These are phyloP conservation scores for Salvelinus alpinus DNA, from an alignment of 2,113 vertebrate species.

Conservation along the genomic window DNA sequence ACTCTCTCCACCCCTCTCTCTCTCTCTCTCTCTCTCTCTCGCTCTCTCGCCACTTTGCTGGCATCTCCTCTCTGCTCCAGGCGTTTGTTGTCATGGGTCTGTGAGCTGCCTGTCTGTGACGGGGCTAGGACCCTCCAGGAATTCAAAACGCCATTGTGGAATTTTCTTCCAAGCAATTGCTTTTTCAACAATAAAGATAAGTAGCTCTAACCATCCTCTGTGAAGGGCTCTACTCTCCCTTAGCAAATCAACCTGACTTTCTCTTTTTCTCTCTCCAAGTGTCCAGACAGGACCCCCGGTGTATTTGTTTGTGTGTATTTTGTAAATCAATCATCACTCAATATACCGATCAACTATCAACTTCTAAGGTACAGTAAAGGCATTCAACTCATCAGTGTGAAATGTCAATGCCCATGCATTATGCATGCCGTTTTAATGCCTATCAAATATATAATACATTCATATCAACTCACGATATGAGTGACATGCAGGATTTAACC, in stretches of 20 bases:
- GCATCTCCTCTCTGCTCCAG: too few relatives aligned
- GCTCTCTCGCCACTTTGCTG: constrained; percentile 5
- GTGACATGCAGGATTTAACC: too few relatives aligned
- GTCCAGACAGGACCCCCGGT: neutral
- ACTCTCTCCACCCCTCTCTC: constrained; percentile 39
- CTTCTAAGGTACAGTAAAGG: neutral
- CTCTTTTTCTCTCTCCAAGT: constrained; percentile 7
- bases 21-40: constrained; percentile 15
- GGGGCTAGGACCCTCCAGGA: constrained; percentile 64
- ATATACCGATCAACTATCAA: neutral
- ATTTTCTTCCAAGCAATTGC: constrained; percentile 73
- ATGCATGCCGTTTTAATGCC: too few relatives aligned
- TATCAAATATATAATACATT: too few relatives aligned
- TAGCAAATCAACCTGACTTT: constrained; percentile 59
- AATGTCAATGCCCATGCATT: too few relatives aligned
- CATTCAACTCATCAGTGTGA: too few relatives aligned
- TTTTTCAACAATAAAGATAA: constrained; percentile 71
- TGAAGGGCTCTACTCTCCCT: constrained; percentile 65
- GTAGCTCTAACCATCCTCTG: constrained; percentile 66
- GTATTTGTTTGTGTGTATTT: neutral
- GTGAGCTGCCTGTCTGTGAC: constrained; percentile 65
- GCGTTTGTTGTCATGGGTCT: constrained; percentile 41
- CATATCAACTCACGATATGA: too few relatives aligned
- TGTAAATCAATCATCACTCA: neutral
- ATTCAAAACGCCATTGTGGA: constrained; percentile 69